phyloP scores from a whole-genome alignment of 2,888 invertebrate species.

The Cryptophagus acutangulus region DNA sequence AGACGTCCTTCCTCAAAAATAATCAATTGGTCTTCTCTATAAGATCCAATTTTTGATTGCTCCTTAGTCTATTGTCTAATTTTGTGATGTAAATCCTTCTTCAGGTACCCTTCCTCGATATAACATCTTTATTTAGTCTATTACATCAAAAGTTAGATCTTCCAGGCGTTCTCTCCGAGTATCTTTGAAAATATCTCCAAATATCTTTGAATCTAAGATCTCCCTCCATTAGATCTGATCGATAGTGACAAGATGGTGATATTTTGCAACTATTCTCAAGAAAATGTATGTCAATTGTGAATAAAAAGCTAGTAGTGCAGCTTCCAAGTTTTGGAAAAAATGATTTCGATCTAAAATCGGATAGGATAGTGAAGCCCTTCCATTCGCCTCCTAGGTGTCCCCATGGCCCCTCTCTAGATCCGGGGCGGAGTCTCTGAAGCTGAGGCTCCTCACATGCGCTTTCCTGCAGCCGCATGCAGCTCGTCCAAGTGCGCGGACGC shows the following conservation, averaged over 20 bases:
- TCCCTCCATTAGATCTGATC: no score
- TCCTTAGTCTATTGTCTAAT: no score
- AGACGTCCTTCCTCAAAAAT: no score
- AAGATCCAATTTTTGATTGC: no score
- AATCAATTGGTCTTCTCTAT: no score
- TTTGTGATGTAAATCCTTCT: no score
- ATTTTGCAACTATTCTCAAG: background rate
- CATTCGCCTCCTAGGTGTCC: constrained; percentile 32
- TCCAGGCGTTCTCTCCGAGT: no score
- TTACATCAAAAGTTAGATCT: no score
- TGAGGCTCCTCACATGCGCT: constrained; percentile 40
- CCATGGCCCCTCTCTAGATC: constrained; percentile 32
- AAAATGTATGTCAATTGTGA: background rate
- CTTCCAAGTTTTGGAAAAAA: background rate
- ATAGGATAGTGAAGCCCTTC: constrained; percentile 38
- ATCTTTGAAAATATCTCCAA: no score
- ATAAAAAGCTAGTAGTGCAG: background rate
- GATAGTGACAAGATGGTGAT: background rate
- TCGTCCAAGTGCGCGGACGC: constrained; percentile 43
- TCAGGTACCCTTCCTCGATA: no score
- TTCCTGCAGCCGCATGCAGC: constrained; percentile 39
- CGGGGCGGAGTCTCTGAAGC: constrained; percentile 35
- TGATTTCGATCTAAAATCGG: constrained; percentile 29
- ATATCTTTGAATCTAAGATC: no score
- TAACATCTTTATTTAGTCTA: no score